Conservation (phyloP, 2,113 vertebrate species). For the Paralichthys olivaceus region DNA sequence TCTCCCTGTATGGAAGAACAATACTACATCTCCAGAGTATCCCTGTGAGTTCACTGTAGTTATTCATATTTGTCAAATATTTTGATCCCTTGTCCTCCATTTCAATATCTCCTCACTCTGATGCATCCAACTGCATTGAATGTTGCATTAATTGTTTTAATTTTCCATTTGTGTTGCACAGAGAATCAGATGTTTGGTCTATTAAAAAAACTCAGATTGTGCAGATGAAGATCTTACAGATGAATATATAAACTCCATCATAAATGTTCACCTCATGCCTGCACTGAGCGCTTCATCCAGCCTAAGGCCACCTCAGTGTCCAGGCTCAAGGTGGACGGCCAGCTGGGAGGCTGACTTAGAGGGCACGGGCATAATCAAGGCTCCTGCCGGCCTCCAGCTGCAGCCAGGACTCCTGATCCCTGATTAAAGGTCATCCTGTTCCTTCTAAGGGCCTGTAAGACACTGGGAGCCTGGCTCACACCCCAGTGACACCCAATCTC, state of each 20-base stretch:
- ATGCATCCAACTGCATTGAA: background rate
- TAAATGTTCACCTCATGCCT: slow-evolving; percentile 72
- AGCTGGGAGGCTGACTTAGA: slow-evolving; percentile 68
- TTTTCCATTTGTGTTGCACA: background rate
- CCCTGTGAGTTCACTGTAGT: background rate
- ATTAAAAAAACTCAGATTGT: background rate
- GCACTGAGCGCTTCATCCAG: slow-evolving; percentile 70
- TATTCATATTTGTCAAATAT: background rate
- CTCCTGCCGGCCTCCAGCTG: slow-evolving; percentile 74
- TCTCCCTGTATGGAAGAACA: too few relatives aligned
- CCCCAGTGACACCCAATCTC: slow-evolving; percentile 70
- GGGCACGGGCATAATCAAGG: slow-evolving; percentile 48
- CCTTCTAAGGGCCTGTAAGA: slow-evolving; percentile 80
- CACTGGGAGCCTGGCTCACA: slow-evolving; percentile 66
- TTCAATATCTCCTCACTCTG: background rate
- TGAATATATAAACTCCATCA: slow-evolving; percentile 39
- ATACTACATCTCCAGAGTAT: too few relatives aligned
- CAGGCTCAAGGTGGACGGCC: slow-evolving; percentile 43
- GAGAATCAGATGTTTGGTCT: background rate
- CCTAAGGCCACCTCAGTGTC: slow-evolving; percentile 31
- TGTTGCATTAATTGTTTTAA: background rate
- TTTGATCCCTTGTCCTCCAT: background rate
- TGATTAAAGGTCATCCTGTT: slow-evolving; percentile 83
- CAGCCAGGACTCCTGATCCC: slow-evolving; percentile 76
- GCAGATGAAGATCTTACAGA: slow-evolving; percentile 51